phyloP scores from a whole-genome alignment of 2,888 invertebrate species.

The Cremastinae sp. region DNA sequence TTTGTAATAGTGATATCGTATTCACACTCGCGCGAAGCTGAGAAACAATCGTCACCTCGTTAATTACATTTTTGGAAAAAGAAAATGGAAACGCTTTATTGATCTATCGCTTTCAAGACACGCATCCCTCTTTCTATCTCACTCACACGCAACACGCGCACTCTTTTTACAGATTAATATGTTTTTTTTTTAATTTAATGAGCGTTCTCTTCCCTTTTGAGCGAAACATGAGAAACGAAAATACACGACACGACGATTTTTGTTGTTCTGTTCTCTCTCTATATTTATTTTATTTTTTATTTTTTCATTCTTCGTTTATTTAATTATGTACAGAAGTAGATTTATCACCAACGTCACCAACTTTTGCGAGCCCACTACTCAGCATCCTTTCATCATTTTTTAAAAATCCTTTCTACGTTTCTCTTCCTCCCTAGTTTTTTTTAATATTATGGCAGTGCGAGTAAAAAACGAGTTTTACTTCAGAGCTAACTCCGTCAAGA shows the following conservation, averaged over 20 bases:
- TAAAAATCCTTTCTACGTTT: constrained; percentile 18
- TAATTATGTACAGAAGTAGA: constrained; percentile 67
- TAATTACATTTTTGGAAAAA: constrained; percentile 30
- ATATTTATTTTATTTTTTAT: constrained; percentile 17
- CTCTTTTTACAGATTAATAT: constrained; percentile 38
- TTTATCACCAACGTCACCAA: constrained; percentile 59
- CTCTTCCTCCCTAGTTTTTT: constrained; percentile 40
- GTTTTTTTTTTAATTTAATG: constrained; percentile 54
- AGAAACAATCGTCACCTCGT: constrained; percentile 29
- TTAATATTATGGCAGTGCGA: constrained; percentile 70
- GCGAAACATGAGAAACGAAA: constrained; percentile 42
- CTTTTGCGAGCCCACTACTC: constrained; percentile 42
- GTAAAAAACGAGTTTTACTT: constrained; percentile 37
- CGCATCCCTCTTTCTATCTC: constrained; percentile 34
- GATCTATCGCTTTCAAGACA: no score
- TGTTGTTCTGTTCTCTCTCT: constrained; percentile 23
- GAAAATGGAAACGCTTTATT: constrained; percentile 28
- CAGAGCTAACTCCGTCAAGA: constrained; percentile 5
- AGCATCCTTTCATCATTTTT: constrained; percentile 37
- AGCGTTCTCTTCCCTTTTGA: constrained; percentile 47
- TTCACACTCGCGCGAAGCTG: constrained; percentile 52
- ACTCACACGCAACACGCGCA: no score
- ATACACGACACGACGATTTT: constrained; percentile 35
- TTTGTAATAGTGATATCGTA: constrained; percentile 73
- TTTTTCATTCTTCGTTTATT: constrained; percentile 39